Evolutionary conservation across 92 coral and sea anemone genomes (phyloP).

Genomic region (Chrysogorgia sp.): DNA sequence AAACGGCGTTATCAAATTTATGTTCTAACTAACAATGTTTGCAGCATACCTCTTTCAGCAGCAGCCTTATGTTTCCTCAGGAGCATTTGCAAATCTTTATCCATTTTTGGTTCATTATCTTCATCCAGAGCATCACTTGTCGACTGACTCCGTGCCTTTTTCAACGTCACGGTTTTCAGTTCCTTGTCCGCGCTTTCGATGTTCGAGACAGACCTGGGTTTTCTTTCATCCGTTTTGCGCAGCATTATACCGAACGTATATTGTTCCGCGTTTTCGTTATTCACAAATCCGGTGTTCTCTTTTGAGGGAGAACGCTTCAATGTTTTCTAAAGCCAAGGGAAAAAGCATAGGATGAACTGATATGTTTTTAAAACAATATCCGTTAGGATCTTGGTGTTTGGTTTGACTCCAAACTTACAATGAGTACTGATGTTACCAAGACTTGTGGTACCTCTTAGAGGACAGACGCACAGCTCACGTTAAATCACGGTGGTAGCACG

Average conservation of each 20-base stretch:
- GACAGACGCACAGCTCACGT: no score
- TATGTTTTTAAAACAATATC: background rate
- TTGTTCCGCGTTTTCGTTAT: conserved; percentile 33
- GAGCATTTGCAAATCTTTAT: conserved; percentile 70
- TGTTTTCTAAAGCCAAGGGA: conserved; percentile 49
- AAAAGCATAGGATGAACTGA: background rate
- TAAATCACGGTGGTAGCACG: no score
- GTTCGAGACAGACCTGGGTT: conserved; percentile 7
- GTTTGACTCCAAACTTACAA: no score
- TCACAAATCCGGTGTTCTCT: conserved; percentile 20
- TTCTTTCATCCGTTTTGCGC: conserved; percentile 59
- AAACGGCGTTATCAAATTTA: no score
- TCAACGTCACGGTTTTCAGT: conserved; percentile 56
- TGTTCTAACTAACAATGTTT: no score
- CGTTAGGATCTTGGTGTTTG: no score
- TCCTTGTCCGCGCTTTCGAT: conserved; percentile 32
- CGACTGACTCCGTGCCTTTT: conserved; percentile 87
- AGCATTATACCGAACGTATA: conserved; percentile 75
- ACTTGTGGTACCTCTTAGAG: no score
- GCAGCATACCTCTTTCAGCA: conserved; percentile 75
- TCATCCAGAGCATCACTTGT: conserved; percentile 78
- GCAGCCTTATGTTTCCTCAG: conserved; percentile 78
- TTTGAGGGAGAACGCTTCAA: conserved; percentile 64
- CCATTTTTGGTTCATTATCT: conserved; percentile 62
- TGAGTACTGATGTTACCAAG: no score